Base-by-base conservation (phyloP, 2,113 vertebrate genomes). In the Aramus guarauna region DNA sequence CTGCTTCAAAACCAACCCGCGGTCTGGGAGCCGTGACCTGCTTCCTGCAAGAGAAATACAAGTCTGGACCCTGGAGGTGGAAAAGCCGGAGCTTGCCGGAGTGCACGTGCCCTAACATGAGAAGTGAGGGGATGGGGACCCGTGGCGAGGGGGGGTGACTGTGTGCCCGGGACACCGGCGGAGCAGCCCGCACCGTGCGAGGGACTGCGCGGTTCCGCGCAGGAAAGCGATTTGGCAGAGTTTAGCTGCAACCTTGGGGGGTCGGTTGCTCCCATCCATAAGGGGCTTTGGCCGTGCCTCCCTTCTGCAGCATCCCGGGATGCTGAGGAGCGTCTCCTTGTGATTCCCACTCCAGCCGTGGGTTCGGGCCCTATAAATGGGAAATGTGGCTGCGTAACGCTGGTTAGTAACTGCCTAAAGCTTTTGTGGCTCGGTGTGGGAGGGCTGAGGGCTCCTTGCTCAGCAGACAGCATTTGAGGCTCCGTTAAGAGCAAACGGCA, bases 21-120 rank as follows among this genome's bases (percentile, higher is more conserved):
- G 5, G 6, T 15, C 64, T 67, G 68, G 48, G 63, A 85, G 26
- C 1, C 1, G 52, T 3, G 11, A 78, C 5, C 2, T 3, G 19
- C 34, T 72, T 83, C 75, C 39, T 47, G 53, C 63, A 3, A 15
- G 47, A 67, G 48, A 63, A 41, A 53, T 6, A 4, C 9, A 3
- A 67, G 20, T 27, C 26, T 75, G 73, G 55, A 80, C 23, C 17
- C 59, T 41, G 5, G 52, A 59, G 84, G 59, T 69, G 80, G 75
- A 43, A 39, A 63, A 47, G 2, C 5, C 4, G 37, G 79, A 81
- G 81, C 32, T 52, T 67, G 29, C 13, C 8, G 5, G 60, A 32
- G 14, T 1, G 12, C 12, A 6, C 0, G 0, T 27, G 59, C 30
- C 50, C 20, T 11, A 8, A 17, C 3, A 4, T 1, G 21, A 5